Conservation (phyloP, 2,113 vertebrate species). For the Pluvialis apricaria region DNA sequence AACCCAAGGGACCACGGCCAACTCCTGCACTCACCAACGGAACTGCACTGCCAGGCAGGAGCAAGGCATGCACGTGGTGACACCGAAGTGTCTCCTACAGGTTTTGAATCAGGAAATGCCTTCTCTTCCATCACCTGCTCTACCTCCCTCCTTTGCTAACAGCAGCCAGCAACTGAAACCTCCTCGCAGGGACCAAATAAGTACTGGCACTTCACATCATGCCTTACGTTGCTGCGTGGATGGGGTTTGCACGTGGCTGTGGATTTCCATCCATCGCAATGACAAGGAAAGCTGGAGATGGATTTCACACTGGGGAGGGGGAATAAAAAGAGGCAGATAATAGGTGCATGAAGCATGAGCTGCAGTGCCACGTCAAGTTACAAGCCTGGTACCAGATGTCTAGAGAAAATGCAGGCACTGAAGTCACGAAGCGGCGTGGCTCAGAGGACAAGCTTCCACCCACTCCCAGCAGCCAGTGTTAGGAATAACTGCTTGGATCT, state of each 20-base stretch:
- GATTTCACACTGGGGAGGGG: background rate
- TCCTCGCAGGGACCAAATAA: background rate
- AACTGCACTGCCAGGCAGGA: background rate
- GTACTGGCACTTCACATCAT: background rate
- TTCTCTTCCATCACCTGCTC: background rate
- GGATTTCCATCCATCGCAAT: background rate
- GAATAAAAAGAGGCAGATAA: background rate
- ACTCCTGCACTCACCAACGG: background rate
- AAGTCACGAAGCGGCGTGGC: background rate
- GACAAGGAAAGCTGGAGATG: background rate
- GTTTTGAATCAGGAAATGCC: background rate
- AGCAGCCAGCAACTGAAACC: background rate
- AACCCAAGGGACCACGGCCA: background rate
- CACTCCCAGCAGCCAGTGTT: background rate
- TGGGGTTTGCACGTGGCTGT: rapidly evolving
- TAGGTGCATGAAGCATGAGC: background rate
- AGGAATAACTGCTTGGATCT: background rate
- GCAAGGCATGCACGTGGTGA: background rate
- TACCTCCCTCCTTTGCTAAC: background rate
- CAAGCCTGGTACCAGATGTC: background rate
- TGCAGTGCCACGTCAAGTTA: background rate
- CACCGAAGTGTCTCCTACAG: background rate
- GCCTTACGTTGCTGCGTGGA: background rate
- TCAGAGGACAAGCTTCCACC: background rate
- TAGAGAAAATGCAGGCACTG: background rate